Base-by-base conservation (phyloP, 2,113 vertebrate species). In the Dissostichus mawsoni region DNA sequence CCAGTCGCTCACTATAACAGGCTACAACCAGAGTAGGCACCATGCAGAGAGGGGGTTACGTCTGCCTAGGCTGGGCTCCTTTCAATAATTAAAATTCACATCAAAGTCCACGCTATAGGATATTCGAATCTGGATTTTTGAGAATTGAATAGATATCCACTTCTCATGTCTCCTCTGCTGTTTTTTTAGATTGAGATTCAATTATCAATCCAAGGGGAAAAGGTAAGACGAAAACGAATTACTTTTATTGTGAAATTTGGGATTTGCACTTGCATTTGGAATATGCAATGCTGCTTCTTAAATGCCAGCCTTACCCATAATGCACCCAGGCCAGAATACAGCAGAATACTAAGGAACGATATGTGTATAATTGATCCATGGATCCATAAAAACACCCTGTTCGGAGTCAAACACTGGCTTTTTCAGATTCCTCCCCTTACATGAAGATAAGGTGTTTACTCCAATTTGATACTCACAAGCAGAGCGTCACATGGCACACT, bases 21-120 rank as follows among this genome's bases (percentile, higher is more conserved):
- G 79, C 78, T 83, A 80, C 69, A 81, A 77, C 89, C 90, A 93
- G 80, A 86, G 83, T 79, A 91, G 91, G 92, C 92, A 91, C 91
- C 94, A 93, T 95, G 95, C 93, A 93, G 86, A 81, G 45, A 79
- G 66, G 70, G 76, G 66, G 61, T 17, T 20, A 53, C 17, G 5
- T 56, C 74, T 33, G 59, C 81, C 23, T 18, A 63, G 44, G 44
- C 12, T 10, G 58, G 69, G 62, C 57, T 70, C 23, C 14, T 76
- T 73, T 69, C 53, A 18, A 29, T 50, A 52, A 48, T 67, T 25
- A 47, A 87, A 51, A 74, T 16, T 76, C 9, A 41, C 62, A 14
- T 70, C 11, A 50, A 73, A 80, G 18, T 51, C 36, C 36, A 41
- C 36, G 36, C 36, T 41, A 41, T 29, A 29, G 9, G 67, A 33